Conservation (phyloP, 2,797 vertebrate genomes). For the Emydoidea blandingii region DNA sequence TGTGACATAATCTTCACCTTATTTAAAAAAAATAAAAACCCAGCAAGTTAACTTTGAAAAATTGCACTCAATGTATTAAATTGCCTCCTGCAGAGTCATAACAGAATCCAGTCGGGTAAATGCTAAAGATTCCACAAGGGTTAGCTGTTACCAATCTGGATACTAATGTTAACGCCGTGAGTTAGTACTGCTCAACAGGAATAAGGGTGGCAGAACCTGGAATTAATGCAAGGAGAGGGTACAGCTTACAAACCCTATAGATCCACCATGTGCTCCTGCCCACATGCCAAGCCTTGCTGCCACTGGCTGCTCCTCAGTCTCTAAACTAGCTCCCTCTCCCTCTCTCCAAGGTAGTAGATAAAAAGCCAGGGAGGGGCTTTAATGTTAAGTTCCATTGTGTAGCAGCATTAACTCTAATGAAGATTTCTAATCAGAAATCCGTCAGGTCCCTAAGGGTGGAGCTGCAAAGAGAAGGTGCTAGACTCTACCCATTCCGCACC, state of each 20-base stretch:
- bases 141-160: neutral
- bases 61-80: neutral
- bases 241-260: neutral
- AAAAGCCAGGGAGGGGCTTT: neutral
- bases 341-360: too few relatives aligned
- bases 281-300: neutral
- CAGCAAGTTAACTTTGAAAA: neutral
- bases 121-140: neutral
- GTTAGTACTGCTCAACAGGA: neutral
- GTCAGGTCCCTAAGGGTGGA: neutral
- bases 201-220: neutral
- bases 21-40: neutral
- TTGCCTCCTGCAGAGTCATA: neutral
- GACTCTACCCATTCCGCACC: neutral
- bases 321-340: neutral
- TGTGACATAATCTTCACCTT: neutral
- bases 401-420: neutral
- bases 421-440: neutral
- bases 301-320: neutral
- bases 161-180: neutral
- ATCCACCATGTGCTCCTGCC: neutral
- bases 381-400: neutral
- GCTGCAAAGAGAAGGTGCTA: neutral
- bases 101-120: accelerated
- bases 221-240: neutral